Evolutionary conservation across 2,113 vertebrate species (phyloP), one percentile per base, ranked within the genome.

Genomic region (Tupaia tana): DNA sequence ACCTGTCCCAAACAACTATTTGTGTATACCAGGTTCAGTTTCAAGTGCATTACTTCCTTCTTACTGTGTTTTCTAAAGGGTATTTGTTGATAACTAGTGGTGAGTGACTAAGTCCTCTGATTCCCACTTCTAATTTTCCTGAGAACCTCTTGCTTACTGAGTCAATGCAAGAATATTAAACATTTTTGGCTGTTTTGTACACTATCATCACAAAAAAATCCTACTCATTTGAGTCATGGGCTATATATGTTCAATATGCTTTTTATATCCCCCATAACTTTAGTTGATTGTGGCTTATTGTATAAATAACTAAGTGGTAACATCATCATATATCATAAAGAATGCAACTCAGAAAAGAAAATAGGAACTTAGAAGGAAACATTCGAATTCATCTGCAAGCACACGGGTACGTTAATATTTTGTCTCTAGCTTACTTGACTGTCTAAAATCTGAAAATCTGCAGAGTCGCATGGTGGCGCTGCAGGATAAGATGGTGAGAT

Each of bases 381-480:
- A 66, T 70, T 93, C 69, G 66, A 69, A 13, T 25, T 86, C 1
- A 58, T 93, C 63, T 78, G 82, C 59, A 86, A 94, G 88, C 70
- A 58, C 64, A 61, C 31, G 75, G 9, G 19, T 70, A 88, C 85
- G 69, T 25, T 77, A 89, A 54, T 85, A 82, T 69, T 94, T 83
- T 95, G 58, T 66, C 82, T 90, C 52, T 81, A 90, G 70, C 12
- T 54, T 90, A 69, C 0, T 74, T 74, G 61, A 70, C 73, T 89
- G 18, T 80, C 52, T 88, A 58, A 95, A 95, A 93, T 20, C 64
- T 56, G 61, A 92, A 59, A 78, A 69, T 81, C 78, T 74, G 7
- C 43, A 83, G 27, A 90, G 80, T 87, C 96, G 6, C 92, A 1
- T 96, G 96, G 96, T 97, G 96, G 96, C 92, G 96, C 95, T 97